Evolutionary conservation across 2,888 invertebrate species (phyloP).

Genomic region (Podotricha telesiphe): DNA sequence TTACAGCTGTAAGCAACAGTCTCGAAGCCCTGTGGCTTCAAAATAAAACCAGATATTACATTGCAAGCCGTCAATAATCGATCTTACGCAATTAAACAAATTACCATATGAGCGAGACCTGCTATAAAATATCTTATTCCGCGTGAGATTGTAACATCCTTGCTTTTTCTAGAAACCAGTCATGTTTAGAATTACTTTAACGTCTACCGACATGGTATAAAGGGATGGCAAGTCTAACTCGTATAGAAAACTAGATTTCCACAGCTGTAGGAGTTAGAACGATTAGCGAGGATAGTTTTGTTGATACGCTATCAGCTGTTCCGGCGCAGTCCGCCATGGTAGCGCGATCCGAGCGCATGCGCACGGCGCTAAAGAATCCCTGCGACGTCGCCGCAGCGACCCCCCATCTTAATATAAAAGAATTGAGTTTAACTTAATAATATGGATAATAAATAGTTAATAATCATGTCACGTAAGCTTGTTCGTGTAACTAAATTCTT

Average conservation of each 20-base stretch:
- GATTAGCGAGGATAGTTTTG: slow-evolving; percentile 77
- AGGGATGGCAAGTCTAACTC: slow-evolving; percentile 64
- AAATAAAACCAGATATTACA: slow-evolving; percentile 53
- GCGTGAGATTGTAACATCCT: slow-evolving; percentile 63
- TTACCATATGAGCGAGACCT: slow-evolving; percentile 55
- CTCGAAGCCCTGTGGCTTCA: slow-evolving; percentile 25
- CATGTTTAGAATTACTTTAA: slow-evolving; percentile 53
- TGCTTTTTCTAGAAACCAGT: slow-evolving; percentile 67
- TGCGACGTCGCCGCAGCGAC: slow-evolving; percentile 51
- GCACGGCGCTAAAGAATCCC: slow-evolving; percentile 56
- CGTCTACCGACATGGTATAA: slow-evolving; percentile 50
- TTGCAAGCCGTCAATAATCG: slow-evolving; percentile 60
- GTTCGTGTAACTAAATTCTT: slow-evolving; percentile 69
- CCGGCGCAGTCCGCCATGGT: slow-evolving; percentile 78
- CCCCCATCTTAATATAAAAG: slow-evolving; percentile 39
- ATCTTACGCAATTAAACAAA: slow-evolving; percentile 71
- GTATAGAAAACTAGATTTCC: slow-evolving; percentile 79
- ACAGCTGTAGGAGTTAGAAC: slow-evolving; percentile 71
- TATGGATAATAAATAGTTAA: slow-evolving; percentile 41
- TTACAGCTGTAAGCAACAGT: slow-evolving; percentile 32
- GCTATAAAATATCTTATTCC: slow-evolving; percentile 71
- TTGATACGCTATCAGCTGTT: slow-evolving; percentile 82
- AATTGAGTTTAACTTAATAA: slow-evolving; percentile 15
- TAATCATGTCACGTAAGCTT: slow-evolving; percentile 57
- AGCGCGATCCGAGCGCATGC: slow-evolving; percentile 76